These are phyloP conservation scores for Poecile atricapillus DNA, from an alignment of 2,113 vertebrate genomes.

Conservation along the genomic window DNA sequence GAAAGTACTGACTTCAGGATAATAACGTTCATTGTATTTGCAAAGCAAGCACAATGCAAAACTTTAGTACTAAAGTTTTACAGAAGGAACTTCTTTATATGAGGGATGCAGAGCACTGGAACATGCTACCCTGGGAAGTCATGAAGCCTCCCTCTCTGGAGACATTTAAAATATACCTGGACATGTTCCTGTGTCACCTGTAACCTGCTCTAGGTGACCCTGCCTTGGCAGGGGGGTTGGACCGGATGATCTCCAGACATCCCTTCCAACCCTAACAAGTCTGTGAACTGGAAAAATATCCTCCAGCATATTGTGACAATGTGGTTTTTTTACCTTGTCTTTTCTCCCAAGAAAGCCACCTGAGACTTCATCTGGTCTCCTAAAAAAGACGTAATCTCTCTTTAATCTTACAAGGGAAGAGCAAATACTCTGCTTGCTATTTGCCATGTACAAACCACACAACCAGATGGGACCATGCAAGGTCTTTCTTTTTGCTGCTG, in stretches of 20 bases:
- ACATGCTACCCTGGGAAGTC: background rate
- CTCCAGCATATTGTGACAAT: too few relatives aligned
- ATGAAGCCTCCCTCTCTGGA: background rate
- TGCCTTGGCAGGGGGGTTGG: background rate
- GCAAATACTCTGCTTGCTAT: background rate
- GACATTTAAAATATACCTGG: background rate
- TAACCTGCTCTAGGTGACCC: background rate
- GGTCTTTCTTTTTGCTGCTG: conserved; percentile 18
- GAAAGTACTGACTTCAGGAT: background rate
- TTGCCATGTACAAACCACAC: background rate
- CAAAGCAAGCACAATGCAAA: background rate
- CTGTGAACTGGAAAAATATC: background rate
- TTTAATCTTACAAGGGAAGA: background rate
- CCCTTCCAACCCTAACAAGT: background rate
- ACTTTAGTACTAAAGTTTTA: background rate
- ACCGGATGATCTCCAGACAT: background rate
- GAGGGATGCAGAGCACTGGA: background rate
- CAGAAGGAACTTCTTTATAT: background rate
- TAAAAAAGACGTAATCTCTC: background rate
- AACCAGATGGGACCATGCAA: background rate
- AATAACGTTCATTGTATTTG: background rate
- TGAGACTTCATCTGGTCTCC: fast-evolving
- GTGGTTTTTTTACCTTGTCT: background rate
- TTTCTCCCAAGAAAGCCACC: background rate
- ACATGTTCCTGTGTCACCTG: background rate